Percentiles rank a stretch among this genome's conserved stretches.
These are phyloP conservation scores for Forbesichthys agassizii DNA, from an alignment of 2,113 vertebrate genomes.

Conservation along the genomic window DNA sequence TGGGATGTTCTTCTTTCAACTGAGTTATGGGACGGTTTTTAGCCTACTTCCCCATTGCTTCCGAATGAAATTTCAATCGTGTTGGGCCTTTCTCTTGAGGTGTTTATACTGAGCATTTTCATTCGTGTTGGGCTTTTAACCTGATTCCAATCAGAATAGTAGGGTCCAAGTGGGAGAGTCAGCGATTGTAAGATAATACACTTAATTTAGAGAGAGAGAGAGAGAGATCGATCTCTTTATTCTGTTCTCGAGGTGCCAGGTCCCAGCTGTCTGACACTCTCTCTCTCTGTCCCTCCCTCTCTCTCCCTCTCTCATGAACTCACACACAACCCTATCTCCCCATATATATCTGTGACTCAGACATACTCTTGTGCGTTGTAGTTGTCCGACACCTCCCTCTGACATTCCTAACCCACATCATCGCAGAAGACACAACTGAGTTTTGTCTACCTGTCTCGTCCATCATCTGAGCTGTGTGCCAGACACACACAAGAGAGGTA, in stretches of 20 bases:
- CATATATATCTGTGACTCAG: conserved; percentile 4
- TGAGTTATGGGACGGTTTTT: no score
- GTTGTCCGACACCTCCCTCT: conserved; percentile 12
- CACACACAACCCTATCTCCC: conserved; percentile 1
- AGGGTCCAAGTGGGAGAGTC: no score
- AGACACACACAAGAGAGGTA: background rate
- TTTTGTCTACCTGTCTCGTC: conserved; percentile 3
- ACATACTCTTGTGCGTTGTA: background rate
- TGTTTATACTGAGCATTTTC: no score
- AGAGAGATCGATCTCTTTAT: conserved; percentile 9
- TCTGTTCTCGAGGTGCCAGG: conserved; percentile 13
- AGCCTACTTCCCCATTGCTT: no score
- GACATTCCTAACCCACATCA: conserved; percentile 10
- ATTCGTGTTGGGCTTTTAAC: no score
- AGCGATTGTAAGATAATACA: no score
- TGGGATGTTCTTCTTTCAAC: no score
- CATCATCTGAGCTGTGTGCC: conserved; percentile 22
- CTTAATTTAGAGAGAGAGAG: background rate
- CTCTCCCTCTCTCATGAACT: background rate
- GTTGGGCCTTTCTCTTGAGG: no score
- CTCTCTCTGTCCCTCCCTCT: conserved; percentile 1
- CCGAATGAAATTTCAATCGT: no score
- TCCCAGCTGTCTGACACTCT: background rate
- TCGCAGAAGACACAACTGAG: conserved; percentile 25
- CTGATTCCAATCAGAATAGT: no score